Evolutionary conservation across 1,140 invertebrate genomes (phyloP).

Genomic region (Trichonephila inaurata): DNA sequence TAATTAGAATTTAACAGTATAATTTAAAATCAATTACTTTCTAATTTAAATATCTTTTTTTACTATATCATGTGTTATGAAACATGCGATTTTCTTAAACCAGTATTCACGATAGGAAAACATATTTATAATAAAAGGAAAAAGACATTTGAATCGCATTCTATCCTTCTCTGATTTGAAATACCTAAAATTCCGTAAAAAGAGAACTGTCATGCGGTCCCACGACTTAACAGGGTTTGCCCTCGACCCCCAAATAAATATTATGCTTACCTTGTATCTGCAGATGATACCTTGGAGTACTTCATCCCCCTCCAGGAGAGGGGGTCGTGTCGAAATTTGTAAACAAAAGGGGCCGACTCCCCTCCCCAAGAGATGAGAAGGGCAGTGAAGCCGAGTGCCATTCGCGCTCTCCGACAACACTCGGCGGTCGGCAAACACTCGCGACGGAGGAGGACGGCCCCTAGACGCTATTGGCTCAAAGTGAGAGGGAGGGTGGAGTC

Average conservation of each 20-base stretch:
- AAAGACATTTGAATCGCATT: no score
- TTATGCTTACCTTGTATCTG: constrained; percentile 52
- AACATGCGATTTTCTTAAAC: no score
- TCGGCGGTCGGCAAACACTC: constrained; percentile 32
- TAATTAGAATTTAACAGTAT: no score
- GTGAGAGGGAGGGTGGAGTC: constrained; percentile 14
- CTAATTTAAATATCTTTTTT: no score
- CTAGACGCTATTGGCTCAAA: constrained; percentile 29
- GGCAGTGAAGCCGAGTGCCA: constrained; percentile 22
- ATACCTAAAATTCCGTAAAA: no score
- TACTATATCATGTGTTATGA: no score
- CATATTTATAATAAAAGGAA: no score
- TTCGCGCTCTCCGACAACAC: background rate
- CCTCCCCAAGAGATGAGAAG: constrained; percentile 17
- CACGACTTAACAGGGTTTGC: no score
- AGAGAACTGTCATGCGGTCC: no score
- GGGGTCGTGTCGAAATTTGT: constrained; percentile 12
- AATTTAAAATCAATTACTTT: no score
- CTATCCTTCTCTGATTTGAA: no score
- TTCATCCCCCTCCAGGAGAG: background rate
- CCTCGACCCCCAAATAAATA: background rate
- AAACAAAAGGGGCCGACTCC: constrained; percentile 51
- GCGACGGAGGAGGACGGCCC: background rate
- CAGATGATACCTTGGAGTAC: background rate
- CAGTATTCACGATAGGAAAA: no score